A percentile compares a stretch with the other conserved stretches of the same genome.
phyloP scores from a whole-genome alignment of 1,140 invertebrate genomes.

The Cecropterus lyciades region DNA sequence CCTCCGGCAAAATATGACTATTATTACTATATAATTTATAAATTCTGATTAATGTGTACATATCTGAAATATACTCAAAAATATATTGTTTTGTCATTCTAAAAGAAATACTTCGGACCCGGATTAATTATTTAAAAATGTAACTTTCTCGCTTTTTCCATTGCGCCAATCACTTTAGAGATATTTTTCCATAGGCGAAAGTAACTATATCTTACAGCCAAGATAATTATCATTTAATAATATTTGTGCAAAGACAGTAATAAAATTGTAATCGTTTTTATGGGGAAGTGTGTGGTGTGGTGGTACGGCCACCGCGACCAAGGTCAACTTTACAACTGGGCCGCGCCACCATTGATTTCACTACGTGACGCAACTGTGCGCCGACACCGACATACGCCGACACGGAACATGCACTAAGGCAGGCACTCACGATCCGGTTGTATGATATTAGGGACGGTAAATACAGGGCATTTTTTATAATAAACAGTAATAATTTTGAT shows the following conservation, averaged over 20 bases:
- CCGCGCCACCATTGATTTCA: constrained; percentile 64
- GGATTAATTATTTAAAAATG: not conserved
- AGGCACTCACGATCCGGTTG: not conserved
- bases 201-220: not conserved
- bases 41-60: too few relatives aligned
- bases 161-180: too few relatives aligned
- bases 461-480: too few relatives aligned
- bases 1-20: constrained; percentile 3
- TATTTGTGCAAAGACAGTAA: not conserved
- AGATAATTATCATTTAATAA: not conserved
- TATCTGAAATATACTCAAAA: not conserved
- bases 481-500: too few relatives aligned
- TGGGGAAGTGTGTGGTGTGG: constrained; percentile 24
- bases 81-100: not conserved
- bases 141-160: not conserved
- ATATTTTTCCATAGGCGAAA: not conserved
- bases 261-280: constrained; percentile 17
- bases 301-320: constrained; percentile 43
- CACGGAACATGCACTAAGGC: constrained; percentile 29
- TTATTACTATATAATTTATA: not conserved
- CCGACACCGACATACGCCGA: constrained; percentile 34
- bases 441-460: not conserved
- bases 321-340: constrained; percentile 75
- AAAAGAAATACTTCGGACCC: not conserved
- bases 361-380: constrained; percentile 56